Evolutionary conservation across 2,113 vertebrate species (phyloP).

Genomic region (Phycodurus eques): DNA sequence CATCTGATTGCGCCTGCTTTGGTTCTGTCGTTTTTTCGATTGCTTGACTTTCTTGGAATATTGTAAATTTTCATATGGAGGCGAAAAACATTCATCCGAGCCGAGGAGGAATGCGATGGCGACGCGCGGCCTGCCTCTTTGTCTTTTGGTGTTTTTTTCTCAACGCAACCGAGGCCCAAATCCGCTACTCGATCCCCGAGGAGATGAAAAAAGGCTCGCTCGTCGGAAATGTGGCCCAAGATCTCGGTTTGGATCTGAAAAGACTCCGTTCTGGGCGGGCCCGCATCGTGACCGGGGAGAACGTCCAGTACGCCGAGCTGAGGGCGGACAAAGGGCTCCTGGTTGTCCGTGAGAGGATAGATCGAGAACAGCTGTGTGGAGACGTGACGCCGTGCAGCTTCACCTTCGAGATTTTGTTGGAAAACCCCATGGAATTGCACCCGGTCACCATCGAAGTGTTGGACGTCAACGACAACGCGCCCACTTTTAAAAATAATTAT

Average conservation of each 20-base stretch:
- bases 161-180: conserved; percentile 32
- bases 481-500: conserved; percentile 19
- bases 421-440: conserved; percentile 70
- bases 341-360: conserved; percentile 61
- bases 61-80: no score
- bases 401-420: conserved; percentile 64
- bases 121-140: neutral
- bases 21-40: no score
- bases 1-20: neutral
- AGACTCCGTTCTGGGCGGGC: conserved; percentile 51
- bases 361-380: conserved; percentile 64
- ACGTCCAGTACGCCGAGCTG: conserved; percentile 56
- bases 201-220: conserved; percentile 54
- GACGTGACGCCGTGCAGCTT: conserved; percentile 58
- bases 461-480: conserved; percentile 64
- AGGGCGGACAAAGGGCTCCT: conserved; percentile 63
- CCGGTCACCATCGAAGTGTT: conserved; percentile 59
- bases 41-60: no score
- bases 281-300: conserved; percentile 56
- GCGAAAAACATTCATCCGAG: neutral
- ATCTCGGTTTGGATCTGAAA: conserved; percentile 53
- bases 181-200: conserved; percentile 63
- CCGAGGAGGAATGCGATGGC: conserved; percentile 9
- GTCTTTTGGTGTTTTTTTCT: conserved; percentile 23
- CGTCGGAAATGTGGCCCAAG: conserved; percentile 58